Conservation (phyloP, 1,140 invertebrate genomes). For the Brachionus rubens region DNA sequence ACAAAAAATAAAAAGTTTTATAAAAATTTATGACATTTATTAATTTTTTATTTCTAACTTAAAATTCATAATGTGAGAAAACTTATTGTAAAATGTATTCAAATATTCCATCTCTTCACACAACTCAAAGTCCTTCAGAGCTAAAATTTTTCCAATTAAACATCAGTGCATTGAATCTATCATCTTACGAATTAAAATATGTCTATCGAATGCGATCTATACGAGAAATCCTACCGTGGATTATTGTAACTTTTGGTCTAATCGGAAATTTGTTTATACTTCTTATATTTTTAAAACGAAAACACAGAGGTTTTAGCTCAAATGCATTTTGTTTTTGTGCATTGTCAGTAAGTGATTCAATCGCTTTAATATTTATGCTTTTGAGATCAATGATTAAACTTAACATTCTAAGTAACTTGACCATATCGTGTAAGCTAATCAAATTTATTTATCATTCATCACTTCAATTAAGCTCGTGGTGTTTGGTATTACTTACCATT, state of each 20-base stretch:
- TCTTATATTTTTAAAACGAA: constrained; percentile 10
- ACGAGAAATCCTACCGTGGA: not conserved
- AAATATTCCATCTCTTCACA: not conserved
- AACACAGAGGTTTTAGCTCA: not conserved
- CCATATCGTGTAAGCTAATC: constrained; percentile 3
- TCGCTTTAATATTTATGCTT: constrained; percentile 30
- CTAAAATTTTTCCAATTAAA: not conserved
- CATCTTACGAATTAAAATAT: constrained; percentile 13
- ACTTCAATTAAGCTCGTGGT: constrained; percentile 16
- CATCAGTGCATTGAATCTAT: not conserved
- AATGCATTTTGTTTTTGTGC: constrained; percentile 39
- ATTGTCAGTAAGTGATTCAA: not conserved
- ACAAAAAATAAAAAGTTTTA: too few species aligned
- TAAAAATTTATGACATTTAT: too few species aligned
- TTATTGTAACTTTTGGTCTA: constrained; percentile 6
- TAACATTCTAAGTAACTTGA: not conserved
- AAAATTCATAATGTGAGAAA: too few species aligned
- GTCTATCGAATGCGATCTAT: constrained; percentile 1
- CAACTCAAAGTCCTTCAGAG: not conserved
- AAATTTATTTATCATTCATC: constrained; percentile 20
- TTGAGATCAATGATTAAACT: not conserved
- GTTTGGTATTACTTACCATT: not conserved
- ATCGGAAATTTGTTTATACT: constrained; percentile 24
- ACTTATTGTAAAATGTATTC: too few species aligned
- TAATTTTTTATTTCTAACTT: too few species aligned